phyloP scores from a whole-genome alignment of 2,888 invertebrate genomes.

The Lysandra coridon region DNA sequence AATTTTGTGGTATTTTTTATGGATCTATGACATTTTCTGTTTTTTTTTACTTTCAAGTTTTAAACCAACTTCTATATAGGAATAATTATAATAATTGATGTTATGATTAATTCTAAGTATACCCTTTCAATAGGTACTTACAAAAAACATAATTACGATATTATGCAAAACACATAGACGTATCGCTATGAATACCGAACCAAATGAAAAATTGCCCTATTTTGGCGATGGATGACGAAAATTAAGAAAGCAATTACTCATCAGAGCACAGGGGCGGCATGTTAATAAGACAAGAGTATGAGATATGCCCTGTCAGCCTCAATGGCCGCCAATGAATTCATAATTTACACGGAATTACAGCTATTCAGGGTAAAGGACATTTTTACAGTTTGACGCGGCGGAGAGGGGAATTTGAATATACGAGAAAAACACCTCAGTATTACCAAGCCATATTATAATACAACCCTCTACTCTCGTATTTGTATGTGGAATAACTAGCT shows the following conservation, averaged over 20 bases:
- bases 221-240: slow-evolving; percentile 79
- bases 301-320: slow-evolving; percentile 69
- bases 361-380: slow-evolving; percentile 10
- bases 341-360: slow-evolving; percentile 61
- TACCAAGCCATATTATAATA: not conserved
- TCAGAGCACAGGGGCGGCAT: slow-evolving; percentile 76
- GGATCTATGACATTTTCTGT: not conserved
- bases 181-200: slow-evolving; percentile 46
- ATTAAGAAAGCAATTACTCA: slow-evolving; percentile 82
- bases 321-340: slow-evolving; percentile 62
- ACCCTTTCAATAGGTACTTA: not conserved
- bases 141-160: not conserved
- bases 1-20: not conserved
- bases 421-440: not conserved
- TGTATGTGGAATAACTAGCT: too few species aligned
- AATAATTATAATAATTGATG: too few species aligned
- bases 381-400: slow-evolving; percentile 24
- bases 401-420: not conserved
- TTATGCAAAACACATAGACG: not conserved
- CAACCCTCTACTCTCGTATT: not conserved
- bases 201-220: slow-evolving; percentile 77
- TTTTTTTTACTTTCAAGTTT: not conserved
- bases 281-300: slow-evolving; percentile 74
- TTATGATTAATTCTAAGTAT: not conserved
- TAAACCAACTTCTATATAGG: not conserved